Base-by-base conservation (phyloP, 2,888 invertebrate species). In the Diarsia rubi region DNA sequence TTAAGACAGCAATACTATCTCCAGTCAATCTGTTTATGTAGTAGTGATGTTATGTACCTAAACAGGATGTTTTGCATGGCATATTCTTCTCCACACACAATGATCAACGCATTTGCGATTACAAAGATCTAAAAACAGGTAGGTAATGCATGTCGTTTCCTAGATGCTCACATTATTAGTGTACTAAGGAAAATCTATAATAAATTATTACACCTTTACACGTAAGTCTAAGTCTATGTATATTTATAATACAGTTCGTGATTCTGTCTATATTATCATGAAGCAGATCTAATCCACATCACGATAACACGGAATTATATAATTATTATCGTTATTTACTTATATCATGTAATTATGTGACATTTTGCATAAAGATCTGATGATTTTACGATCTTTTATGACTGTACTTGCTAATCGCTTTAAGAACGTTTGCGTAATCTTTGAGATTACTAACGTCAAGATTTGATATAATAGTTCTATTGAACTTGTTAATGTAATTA, bases 191-290 rank as follows among this genome's bases (percentile, higher is more conserved):
- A 77, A 79, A 81, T 77, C 69, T 73, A 73, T 65, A 45, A 60
- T 60, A 44, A 83, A 64, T 70, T 72, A 81, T 59, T 47, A 63
- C 54, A 21, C 21, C 27, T 57, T 76, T 66, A 78, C 74, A 79
- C 49, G 81, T 75, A 72, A 74, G 59, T 44, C 65, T 75, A 72
- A 74, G 59, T 37, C 65, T 81, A 69, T 78, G 52, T 65, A 54
- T 73, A 75, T 70, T 62, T 78, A 66, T 71, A 85, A 86, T 81
- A 84, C 80, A 84, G 78, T 86, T 79, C 89, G 89, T 90, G 90
- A 86, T 82, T 76, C 73, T 66, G 52, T 44, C 37, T 73, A 69
- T 70, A 81, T 86, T 82, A 86, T 78, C 77, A 62, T 54, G 57
- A 47, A 72, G 57, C 78, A 75, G 52, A 81, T 78, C 76, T 77